Evolutionary conservation across 2,888 invertebrate genomes (phyloP), one percentile per base, ranked within the genome.

Genomic region (Frankliniella intonsa): DNA sequence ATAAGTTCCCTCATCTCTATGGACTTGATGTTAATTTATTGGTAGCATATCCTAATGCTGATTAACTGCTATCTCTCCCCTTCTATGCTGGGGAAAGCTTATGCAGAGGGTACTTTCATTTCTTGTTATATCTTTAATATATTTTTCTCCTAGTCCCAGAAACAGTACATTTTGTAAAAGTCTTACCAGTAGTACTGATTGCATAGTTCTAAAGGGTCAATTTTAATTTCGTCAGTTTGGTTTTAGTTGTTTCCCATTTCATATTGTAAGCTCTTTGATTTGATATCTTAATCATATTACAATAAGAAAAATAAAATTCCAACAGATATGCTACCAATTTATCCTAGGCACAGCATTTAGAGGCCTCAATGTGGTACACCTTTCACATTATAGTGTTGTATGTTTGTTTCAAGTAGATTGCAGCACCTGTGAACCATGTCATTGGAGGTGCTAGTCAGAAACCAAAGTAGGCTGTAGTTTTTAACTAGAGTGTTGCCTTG

Each of bases 351-450:
- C 69, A 76, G 69, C 22, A 76, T 25, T 25, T 76, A 25, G 9
- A 76, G 69, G n/a, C 25, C 25, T 25, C 69, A 76, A 25, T 76
- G 25, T 25, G 10, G n/a, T 76, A 76, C 25, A 25, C 69, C 38
- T 76, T 25, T 76, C 69, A 76, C 69, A 76, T 12, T 76, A 8
- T 25, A 22, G 22, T 76, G 69, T 76, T 76, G 69, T 76, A 76
- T 12, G 12, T 76, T 25, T 25, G 25, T 22, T 76, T 76, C 69
- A 25, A 25, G n/a, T 76, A 76, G 69, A 22, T 25, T 76, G 25
- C 69, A 76, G 69, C 69, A 76, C 69, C 69, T 76, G 69, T 76
- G 69, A 76, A 76, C 69, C 69, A 76, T 76, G 69, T 76, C 25
- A 25, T n/a, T 76, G 69, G 25, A 76, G 69, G 69, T 76, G 69